Evolutionary conservation across 2,888 invertebrate species (phyloP), one percentile per base, ranked within the genome.

Genomic region (Apoda limacodes): DNA sequence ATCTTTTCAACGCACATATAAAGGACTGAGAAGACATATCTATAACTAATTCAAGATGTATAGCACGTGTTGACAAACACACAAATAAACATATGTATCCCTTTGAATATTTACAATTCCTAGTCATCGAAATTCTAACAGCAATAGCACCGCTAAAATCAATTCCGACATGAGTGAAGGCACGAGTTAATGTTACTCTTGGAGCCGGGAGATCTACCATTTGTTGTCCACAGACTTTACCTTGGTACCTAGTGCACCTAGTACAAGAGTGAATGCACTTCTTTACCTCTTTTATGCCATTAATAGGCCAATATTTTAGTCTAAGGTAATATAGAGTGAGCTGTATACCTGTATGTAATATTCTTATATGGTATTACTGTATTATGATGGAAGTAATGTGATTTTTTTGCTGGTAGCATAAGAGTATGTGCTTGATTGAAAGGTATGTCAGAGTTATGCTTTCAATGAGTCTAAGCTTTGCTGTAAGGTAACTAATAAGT

Each of bases 141-240:
- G 25, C 12, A 23, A 35, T 31, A 11, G 37, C 32, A 10, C 40
- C 40, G 29, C 35, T 34, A 19, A 26, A 40, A 31, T 40, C 40
- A 21, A 40, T 21, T 3, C 37, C 35, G 23, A 31, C 30, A 33
- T 37, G 37, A 9, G 12, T n/a, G 13, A 37, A 37, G 4, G 37
- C 28, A 13, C 34, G 27, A 7, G n/a, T 22, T 11, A 40, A 27
- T 3, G 25, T 28, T 3, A 40, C 37, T 32, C 37, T 21, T 9
- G 32, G 26, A 6, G 30, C 11, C 7, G 37, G 34, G 3, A 40
- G 26, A 11, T 9, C 23, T 7, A 34, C 12, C 40, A 40, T 37
- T 28, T 32, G 30, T 15, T 40, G 37, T 20, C 28, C 28, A 35
- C 40, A 40, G 24, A 22, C 28, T 25, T 22, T 15, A n/a, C 23